phyloP scores from a whole-genome alignment of 2,888 invertebrate species.

The Thysanoteuthis rhombus region DNA sequence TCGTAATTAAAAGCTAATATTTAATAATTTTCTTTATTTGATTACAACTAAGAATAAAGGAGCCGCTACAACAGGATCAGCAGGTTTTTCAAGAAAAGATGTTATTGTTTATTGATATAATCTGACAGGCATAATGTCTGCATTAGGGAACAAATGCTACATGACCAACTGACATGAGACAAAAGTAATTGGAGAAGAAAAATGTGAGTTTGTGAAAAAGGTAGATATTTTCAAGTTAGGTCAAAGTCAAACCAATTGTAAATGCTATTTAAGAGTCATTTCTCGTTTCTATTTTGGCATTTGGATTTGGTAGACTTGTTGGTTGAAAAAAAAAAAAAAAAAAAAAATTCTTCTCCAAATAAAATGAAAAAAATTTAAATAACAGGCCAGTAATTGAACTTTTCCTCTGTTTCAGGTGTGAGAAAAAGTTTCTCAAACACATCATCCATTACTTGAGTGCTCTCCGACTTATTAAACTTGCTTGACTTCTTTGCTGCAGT shows the following conservation, averaged over 20 bases:
- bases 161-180: neutral
- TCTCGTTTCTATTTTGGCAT: neutral
- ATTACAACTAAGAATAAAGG: too few species aligned
- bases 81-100: neutral
- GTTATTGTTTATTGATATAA: neutral
- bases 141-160: too few species aligned
- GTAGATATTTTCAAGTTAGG: neutral
- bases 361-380: neutral
- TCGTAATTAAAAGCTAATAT: too few species aligned
- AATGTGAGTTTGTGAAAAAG: neutral
- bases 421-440: conserved; percentile 15
- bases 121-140: neutral
- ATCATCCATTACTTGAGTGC: neutral
- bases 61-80: neutral
- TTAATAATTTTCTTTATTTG: too few species aligned
- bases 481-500: neutral
- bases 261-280: neutral
- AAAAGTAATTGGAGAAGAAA: neutral
- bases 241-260: neutral
- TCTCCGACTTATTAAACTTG: too few species aligned
- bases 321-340: too few species aligned
- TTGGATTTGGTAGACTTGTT: too few species aligned
- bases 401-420: neutral
- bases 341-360: too few species aligned
- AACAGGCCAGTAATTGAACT: neutral